These are phyloP conservation scores for Trichoplusia ni DNA, from an alignment of 1,140 invertebrate species.

Conservation along the genomic window DNA sequence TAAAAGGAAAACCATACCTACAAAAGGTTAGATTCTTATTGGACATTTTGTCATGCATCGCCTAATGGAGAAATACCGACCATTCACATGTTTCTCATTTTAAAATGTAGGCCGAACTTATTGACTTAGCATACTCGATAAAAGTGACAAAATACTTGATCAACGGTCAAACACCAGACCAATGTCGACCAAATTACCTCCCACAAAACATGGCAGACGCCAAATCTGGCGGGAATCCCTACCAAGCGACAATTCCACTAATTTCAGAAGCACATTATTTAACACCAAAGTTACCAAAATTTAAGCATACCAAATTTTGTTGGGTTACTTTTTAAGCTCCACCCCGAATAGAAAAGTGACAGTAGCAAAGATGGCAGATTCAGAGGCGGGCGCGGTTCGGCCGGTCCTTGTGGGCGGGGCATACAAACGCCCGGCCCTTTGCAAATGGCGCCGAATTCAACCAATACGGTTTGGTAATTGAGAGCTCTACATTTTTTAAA, in stretches of 20 bases:
- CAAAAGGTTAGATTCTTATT: no score
- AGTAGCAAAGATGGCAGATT: conserved; percentile 63
- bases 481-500: conserved; percentile 51
- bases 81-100: no score
- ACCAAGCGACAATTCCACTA: background rate
- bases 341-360: conserved; percentile 44
- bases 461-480: conserved; percentile 60
- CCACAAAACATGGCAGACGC: background rate
- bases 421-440: conserved; percentile 59
- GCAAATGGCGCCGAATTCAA: conserved; percentile 74
- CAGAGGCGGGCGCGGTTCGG: conserved; percentile 51
- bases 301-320: conserved; percentile 37
- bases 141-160: no score
- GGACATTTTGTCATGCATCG: no score
- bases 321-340: conserved; percentile 44
- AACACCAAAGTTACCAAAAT: background rate
- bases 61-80: no score
- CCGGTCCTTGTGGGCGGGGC: conserved; percentile 59
- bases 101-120: no score
- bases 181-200: background rate
- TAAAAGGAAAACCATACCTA: no score
- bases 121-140: no score
- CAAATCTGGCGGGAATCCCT: background rate
- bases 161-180: no score
- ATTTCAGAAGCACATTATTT: background rate